These are phyloP conservation scores for Thryonomys swinderianus DNA, from an alignment of 2,113 vertebrate species.

Conservation along the genomic window DNA sequence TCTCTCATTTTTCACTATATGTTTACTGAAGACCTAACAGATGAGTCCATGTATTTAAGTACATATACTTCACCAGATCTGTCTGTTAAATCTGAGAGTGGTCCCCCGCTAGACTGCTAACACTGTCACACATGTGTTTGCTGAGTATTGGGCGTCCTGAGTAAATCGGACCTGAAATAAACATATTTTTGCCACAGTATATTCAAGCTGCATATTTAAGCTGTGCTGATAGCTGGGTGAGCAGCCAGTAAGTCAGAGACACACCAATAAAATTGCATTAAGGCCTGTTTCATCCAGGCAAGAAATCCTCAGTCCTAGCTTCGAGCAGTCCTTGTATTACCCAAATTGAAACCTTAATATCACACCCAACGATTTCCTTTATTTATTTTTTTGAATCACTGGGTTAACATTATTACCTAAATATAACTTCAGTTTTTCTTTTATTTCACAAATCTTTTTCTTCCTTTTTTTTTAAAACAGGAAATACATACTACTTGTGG, in stretches of 20 bases:
- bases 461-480: neutral
- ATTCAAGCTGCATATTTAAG: neutral
- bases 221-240: neutral
- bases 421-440: constrained; percentile 9
- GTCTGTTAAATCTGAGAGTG: neutral
- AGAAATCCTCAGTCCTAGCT: constrained; percentile 12
- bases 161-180: neutral
- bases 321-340: neutral
- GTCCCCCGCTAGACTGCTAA: neutral
- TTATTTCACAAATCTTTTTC: neutral
- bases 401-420: constrained; percentile 44
- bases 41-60: neutral
- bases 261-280: constrained; percentile 31
- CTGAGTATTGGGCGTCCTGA: neutral
- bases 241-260: constrained; percentile 29
- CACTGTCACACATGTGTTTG: neutral
- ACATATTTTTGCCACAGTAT: neutral
- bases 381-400: constrained; percentile 35
- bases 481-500: neutral
- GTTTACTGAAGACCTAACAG: neutral
- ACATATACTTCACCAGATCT: neutral
- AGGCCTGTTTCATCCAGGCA: neutral
- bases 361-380: neutral
- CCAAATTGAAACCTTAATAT: neutral
- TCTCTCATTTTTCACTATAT: neutral